Conservation (phyloP, 2,113 vertebrate species). For the Phyllostomus hastatus region DNA sequence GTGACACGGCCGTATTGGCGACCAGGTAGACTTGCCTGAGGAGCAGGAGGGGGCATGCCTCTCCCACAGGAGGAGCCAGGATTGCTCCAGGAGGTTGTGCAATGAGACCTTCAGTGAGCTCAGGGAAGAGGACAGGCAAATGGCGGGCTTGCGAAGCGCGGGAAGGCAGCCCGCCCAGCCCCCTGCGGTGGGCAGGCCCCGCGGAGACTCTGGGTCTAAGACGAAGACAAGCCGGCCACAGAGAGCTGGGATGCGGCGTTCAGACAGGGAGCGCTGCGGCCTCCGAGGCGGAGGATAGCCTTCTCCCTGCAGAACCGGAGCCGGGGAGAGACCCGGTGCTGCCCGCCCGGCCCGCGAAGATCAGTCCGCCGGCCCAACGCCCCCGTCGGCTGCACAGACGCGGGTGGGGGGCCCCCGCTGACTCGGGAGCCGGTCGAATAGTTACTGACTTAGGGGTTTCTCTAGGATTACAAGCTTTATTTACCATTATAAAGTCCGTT, state of each 20-base stretch:
- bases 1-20: background rate
- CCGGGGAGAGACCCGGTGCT: background rate
- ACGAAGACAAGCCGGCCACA: constrained; percentile 26
- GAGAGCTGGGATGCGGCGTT: constrained; percentile 19
- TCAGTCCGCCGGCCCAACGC: background rate
- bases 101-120: background rate
- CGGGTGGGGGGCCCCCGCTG: background rate
- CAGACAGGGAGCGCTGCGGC: constrained; percentile 44
- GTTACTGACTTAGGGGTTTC: background rate
- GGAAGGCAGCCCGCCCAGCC: background rate
- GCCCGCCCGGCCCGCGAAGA: background rate
- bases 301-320: background rate
- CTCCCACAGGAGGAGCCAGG: background rate
- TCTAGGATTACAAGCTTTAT: background rate
- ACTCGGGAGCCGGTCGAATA: background rate
- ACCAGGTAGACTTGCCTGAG: background rate
- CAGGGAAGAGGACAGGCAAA: background rate
- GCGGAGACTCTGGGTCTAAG: constrained; percentile 1
- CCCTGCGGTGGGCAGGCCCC: background rate
- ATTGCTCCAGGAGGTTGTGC: background rate
- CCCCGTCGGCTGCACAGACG: background rate
- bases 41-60: background rate
- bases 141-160: background rate
- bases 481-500: background rate
- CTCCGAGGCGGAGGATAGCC: background rate